A percentile compares a stretch with the other conserved stretches of the same genome.
These are phyloP conservation scores for Halotydeus destructor DNA, from an alignment of 1,140 invertebrate genomes.

Conservation along the genomic window DNA sequence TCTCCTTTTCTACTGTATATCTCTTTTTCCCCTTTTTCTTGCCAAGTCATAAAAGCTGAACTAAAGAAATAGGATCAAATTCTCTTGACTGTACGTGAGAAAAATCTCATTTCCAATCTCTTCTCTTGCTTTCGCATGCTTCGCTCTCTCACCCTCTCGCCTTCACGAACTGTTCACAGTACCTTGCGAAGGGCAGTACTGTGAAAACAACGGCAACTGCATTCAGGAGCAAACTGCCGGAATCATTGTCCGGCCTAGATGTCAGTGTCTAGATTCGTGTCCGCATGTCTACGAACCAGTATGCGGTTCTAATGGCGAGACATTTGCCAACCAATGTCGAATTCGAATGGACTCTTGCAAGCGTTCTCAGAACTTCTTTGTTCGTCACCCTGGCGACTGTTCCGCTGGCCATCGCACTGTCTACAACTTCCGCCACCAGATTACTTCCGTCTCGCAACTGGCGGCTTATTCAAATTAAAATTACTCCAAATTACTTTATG, in stretches of 20 bases:
- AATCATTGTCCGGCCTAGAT: slow-evolving; percentile 3
- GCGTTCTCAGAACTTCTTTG: slow-evolving; percentile 1
- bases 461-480: too few relatives aligned
- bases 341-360: slow-evolving; percentile 41
- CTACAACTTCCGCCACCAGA: too few relatives aligned
- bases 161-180: slow-evolving; percentile 15
- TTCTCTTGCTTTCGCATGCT: too few relatives aligned
- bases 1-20: not conserved
- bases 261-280: slow-evolving; percentile 18
- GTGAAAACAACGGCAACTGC: slow-evolving; percentile 17
- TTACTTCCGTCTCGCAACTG: too few relatives aligned
- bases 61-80: too few relatives aligned
- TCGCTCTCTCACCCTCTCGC: too few relatives aligned
- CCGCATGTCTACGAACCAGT: slow-evolving; percentile 16
- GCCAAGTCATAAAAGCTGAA: too few relatives aligned
- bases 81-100: too few relatives aligned
- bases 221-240: slow-evolving; percentile 10
- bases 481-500: too few relatives aligned
- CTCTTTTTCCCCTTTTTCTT: slow-evolving; percentile 6
- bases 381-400: slow-evolving; percentile 4
- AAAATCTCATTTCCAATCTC: too few relatives aligned
- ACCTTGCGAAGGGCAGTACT: slow-evolving; percentile 18
- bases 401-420: too few relatives aligned
- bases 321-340: slow-evolving; percentile 45
- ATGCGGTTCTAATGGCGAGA: slow-evolving; percentile 34